These are phyloP conservation scores for Onychomys leucogaster DNA, from an alignment of 2,797 vertebrate species.

Conservation along the genomic window DNA sequence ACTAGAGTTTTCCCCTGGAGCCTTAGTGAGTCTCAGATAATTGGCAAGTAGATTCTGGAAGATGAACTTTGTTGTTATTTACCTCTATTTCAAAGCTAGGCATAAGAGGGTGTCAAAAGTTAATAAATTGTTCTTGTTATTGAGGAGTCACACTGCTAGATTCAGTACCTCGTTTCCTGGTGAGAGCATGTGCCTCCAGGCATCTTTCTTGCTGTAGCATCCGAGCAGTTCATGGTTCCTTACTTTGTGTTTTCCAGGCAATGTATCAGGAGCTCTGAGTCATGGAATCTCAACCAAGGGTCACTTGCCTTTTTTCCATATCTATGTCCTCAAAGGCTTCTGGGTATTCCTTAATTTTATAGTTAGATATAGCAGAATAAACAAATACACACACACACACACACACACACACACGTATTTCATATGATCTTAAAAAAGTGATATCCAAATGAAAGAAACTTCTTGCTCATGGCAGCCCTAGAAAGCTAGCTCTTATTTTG, in stretches of 20 bases:
- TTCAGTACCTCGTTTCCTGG: background rate
- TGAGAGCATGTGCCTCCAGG: background rate
- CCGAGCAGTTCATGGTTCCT: background rate
- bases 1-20: background rate
- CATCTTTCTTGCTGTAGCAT: background rate
- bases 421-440: background rate
- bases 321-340: background rate
- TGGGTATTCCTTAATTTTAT: slow-evolving; percentile 22
- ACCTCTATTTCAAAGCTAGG: background rate
- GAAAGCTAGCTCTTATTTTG: background rate
- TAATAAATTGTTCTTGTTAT: background rate
- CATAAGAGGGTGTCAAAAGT: background rate
- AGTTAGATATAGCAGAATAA: background rate
- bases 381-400: too few relatives aligned
- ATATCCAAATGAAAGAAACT: background rate
- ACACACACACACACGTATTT: background rate
- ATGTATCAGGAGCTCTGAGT: background rate
- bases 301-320: background rate
- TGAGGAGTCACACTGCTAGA: background rate
- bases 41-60: background rate
- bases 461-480: background rate
- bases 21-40: background rate
- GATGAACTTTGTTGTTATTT: background rate
- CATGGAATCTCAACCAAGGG: background rate
- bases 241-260: background rate